A percentile compares a stretch with the other conserved stretches of the same genome.
These are phyloP conservation scores for Yponomeuta evonymella DNA, from an alignment of 2,888 invertebrate species.

Conservation along the genomic window DNA sequence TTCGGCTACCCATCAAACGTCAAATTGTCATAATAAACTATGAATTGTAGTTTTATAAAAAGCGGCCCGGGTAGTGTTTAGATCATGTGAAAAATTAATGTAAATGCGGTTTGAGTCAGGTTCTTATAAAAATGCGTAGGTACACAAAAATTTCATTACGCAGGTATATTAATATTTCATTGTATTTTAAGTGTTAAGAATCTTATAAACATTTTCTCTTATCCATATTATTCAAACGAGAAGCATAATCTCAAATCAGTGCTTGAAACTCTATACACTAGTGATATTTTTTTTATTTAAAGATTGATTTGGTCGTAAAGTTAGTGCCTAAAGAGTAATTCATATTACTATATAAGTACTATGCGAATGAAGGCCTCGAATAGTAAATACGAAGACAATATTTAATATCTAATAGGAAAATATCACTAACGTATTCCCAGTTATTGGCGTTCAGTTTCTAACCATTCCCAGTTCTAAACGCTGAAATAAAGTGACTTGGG, in stretches of 20 bases:
- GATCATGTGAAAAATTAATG: not conserved
- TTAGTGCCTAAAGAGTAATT: conserved; percentile 21
- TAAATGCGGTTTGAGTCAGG: conserved; percentile 8
- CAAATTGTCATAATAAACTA: too few relatives aligned
- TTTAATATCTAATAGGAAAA: conserved; percentile 50
- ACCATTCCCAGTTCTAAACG: not conserved
- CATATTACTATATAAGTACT: conserved; percentile 33
- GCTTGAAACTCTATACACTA: conserved; percentile 44
- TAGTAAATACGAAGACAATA: conserved; percentile 47
- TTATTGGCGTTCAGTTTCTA: conserved; percentile 14
- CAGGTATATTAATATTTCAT: not conserved
- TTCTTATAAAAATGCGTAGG: conserved; percentile 12
- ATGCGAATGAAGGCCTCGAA: conserved; percentile 67
- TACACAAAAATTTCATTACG: not conserved
- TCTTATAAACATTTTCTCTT: conserved; percentile 8
- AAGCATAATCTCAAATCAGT: conserved; percentile 33
- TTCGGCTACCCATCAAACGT: too few relatives aligned
- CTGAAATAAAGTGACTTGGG: not conserved
- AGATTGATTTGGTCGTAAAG: conserved; percentile 63
- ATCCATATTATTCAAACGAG: conserved; percentile 3
- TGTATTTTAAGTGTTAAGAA: conserved; percentile 9
- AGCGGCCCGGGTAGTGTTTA: too few relatives aligned
- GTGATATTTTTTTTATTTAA: conserved; percentile 47
- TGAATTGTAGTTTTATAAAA: too few relatives aligned
- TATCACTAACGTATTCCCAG: conserved; percentile 38